Percentiles rank a stretch among this genome's conserved stretches.
These are phyloP conservation scores for Plemyria rubiginata DNA, from an alignment of 2,888 invertebrate genomes.

Conservation along the genomic window DNA sequence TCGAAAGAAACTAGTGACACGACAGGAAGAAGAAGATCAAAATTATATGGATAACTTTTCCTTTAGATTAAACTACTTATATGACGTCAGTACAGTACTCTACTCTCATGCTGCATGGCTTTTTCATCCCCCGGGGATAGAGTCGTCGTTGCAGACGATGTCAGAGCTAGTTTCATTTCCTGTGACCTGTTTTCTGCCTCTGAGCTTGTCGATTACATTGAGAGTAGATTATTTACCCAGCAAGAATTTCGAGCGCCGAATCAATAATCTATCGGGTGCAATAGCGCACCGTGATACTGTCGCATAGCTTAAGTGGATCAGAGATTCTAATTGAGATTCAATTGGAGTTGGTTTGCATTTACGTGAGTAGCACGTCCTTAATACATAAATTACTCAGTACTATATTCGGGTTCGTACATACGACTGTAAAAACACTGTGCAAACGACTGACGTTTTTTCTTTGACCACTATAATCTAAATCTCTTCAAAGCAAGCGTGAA, in stretches of 20 bases:
- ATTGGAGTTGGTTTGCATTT: slow-evolving; percentile 15
- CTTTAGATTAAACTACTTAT: too few relatives aligned
- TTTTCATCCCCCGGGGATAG: slow-evolving; percentile 2
- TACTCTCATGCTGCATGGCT: neutral
- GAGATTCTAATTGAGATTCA: slow-evolving; percentile 12
- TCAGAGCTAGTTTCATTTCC: slow-evolving; percentile 3
- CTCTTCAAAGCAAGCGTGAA: too few relatives aligned
- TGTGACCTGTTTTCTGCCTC: neutral
- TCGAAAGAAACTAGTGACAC: too few relatives aligned
- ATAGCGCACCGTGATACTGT: neutral
- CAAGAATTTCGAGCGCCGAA: neutral
- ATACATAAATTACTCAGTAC: slow-evolving; percentile 16
- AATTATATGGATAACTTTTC: too few relatives aligned
- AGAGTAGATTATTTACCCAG: slow-evolving; percentile 6
- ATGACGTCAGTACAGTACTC: too few relatives aligned
- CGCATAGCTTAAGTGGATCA: slow-evolving; percentile 5
- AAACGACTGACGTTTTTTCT: too few relatives aligned
- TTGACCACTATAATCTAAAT: too few relatives aligned
- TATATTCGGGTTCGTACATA: neutral
- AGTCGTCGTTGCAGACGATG: slow-evolving; percentile 1
- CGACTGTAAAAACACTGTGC: too few relatives aligned
- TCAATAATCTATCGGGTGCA: neutral
- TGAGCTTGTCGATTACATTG: neutral
- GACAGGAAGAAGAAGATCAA: too few relatives aligned
- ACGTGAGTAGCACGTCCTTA: slow-evolving; percentile 9